phyloP scores from a whole-genome alignment of 2,797 vertebrate genomes.

The Ataeniobius toweri region DNA sequence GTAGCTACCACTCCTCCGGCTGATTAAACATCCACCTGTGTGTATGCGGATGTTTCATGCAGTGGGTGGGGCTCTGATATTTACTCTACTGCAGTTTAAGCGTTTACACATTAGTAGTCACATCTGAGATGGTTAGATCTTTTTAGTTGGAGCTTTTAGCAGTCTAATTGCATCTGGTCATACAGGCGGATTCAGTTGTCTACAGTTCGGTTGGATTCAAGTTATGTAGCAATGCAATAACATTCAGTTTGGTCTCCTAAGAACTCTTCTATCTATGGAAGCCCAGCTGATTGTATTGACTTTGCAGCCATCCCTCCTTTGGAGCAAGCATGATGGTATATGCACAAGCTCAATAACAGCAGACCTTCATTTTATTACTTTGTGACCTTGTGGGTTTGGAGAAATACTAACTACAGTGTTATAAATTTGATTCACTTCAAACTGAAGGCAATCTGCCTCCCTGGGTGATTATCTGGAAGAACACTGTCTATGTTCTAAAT shows the following conservation, averaged over 20 bases:
- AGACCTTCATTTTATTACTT: not conserved
- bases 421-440: not conserved
- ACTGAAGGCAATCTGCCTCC: not conserved
- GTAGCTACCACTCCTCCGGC: constrained; percentile 39
- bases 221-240: not conserved
- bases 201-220: not conserved
- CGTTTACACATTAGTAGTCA: not conserved
- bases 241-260: not conserved
- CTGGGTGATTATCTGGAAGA: no score
- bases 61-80: constrained; percentile 39
- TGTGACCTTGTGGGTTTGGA: not conserved
- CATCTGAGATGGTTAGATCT: constrained; percentile 4
- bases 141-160: not conserved
- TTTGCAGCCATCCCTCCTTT: not conserved
- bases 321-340: not conserved
- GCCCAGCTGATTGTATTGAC: not conserved
- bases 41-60: constrained; percentile 18
- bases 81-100: constrained; percentile 12
- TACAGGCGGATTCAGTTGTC: no score
- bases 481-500: not conserved
- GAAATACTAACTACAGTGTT: not conserved
- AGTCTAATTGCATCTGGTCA: no score
- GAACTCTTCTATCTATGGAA: not conserved
- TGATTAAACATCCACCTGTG: constrained; percentile 44
- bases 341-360: not conserved